These are phyloP conservation scores for Coptodon bakossiorum DNA, from an alignment of 2,113 vertebrate genomes.

Conservation along the genomic window DNA sequence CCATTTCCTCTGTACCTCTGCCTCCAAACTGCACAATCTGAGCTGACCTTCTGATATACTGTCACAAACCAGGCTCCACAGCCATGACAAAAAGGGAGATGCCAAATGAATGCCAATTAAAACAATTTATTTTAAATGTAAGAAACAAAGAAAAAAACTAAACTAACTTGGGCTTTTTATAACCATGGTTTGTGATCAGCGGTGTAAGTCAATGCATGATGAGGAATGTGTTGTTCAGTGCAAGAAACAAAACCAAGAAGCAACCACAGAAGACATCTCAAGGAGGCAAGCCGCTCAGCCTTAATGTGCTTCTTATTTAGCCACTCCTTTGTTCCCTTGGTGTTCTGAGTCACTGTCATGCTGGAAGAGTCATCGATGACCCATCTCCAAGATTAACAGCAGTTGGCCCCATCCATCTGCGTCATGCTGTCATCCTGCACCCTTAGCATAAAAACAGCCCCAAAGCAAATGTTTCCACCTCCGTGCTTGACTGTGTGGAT, in stretches of 20 bases:
- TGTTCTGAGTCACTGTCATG: not conserved
- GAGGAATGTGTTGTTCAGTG: not conserved
- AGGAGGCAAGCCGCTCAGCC: not conserved
- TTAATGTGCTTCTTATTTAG: not conserved
- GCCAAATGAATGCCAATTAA: not conserved
- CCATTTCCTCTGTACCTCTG: rapidly evolving
- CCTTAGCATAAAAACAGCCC: not conserved
- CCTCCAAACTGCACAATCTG: not conserved
- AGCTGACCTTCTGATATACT: not conserved
- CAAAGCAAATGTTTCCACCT: not conserved
- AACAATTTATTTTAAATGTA: not conserved
- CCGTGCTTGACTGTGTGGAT: not conserved
- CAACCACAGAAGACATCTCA: not conserved
- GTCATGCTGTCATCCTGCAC: not conserved
- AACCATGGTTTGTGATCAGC: not conserved
- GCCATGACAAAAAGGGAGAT: not conserved
- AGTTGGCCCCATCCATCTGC: not conserved
- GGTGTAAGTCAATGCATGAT: not conserved
- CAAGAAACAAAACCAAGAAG: not conserved
- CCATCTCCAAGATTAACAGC: not conserved
- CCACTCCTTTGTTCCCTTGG: not conserved
- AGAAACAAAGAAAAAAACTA: rapidly evolving
- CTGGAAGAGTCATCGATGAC: not conserved
- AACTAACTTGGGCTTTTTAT: not conserved
- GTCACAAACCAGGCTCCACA: not conserved